Percentiles rank a stretch among this genome's conserved stretches.
Conservation (phyloP, 2,797 vertebrate species). For the Discoglossus pictus region DNA sequence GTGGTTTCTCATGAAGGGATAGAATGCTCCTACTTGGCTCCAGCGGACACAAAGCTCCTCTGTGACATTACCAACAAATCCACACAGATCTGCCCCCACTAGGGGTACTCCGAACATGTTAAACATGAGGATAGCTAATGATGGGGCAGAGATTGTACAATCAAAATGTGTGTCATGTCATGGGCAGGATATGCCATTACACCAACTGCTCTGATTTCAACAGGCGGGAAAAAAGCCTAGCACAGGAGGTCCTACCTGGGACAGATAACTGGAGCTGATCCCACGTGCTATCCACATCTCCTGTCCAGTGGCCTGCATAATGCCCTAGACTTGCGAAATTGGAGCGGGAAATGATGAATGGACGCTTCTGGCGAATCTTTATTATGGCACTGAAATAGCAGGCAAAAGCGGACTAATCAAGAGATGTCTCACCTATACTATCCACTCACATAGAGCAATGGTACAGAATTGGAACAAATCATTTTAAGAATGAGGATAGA, state of each 20-base stretch:
- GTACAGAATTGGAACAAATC: no score
- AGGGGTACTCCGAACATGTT: constrained; percentile 83
- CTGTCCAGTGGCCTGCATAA: constrained; percentile 89
- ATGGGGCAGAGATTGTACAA: no score
- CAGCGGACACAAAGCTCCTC: constrained; percentile 87
- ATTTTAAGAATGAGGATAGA: no score
- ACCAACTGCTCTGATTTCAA: no score
- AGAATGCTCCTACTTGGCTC: constrained; percentile 88
- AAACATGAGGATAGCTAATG: constrained; percentile 86
- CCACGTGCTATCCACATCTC: constrained; percentile 86
- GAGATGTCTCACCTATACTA: no score
- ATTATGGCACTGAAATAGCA: constrained; percentile 83
- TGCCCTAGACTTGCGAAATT: constrained; percentile 85
- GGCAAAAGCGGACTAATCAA: no score
- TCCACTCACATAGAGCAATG: no score
- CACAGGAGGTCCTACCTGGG: constrained; percentile 78
- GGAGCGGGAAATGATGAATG: constrained; percentile 86
- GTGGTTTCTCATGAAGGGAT: constrained; percentile 87
- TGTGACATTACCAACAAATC: constrained; percentile 75
- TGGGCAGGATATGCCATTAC: no score
- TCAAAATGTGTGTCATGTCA: no score
- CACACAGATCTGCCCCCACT: constrained; percentile 84
- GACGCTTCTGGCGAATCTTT: constrained; percentile 73
- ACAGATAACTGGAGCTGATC: constrained; percentile 84
- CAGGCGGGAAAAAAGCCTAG: no score